phyloP scores from a whole-genome alignment of 2,113 vertebrate species.

The Sciurus niger region DNA sequence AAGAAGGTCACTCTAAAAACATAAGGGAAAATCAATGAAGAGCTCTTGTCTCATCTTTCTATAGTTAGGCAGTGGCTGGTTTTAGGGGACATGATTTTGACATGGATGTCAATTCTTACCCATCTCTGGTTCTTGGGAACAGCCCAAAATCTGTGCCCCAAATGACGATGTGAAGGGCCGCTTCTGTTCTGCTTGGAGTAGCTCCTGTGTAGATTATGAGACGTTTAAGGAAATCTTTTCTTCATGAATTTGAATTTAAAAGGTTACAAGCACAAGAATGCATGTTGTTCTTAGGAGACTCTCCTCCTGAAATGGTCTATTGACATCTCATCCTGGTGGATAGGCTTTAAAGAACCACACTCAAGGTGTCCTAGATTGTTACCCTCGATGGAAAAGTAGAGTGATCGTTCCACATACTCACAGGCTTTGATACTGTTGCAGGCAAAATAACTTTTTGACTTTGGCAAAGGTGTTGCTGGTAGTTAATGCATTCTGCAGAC shows the following conservation, averaged over 20 bases:
- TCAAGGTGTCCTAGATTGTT: neutral
- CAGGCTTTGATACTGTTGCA: neutral
- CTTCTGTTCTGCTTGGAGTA: neutral
- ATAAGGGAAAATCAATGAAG: neutral
- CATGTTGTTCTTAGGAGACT: neutral
- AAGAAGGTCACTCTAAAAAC: neutral
- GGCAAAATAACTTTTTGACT: neutral
- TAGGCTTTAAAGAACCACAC: neutral
- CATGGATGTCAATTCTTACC: neutral
- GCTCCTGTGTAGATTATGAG: neutral
- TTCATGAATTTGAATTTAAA: neutral
- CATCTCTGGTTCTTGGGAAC: neutral
- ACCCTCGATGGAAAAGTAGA: neutral
- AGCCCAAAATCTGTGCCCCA: neutral
- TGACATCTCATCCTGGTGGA: neutral
- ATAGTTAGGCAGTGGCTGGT: neutral
- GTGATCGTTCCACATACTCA: neutral
- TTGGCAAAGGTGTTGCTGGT: neutral
- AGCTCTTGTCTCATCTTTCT: neutral
- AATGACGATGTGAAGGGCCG: no score
- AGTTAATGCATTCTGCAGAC: neutral
- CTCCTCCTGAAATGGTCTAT: neutral
- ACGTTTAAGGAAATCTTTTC: neutral
- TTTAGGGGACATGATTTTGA: neutral
- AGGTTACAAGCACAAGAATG: neutral